Conservation (phyloP, 1,140 invertebrate species). For the Aphelinus certus region DNA sequence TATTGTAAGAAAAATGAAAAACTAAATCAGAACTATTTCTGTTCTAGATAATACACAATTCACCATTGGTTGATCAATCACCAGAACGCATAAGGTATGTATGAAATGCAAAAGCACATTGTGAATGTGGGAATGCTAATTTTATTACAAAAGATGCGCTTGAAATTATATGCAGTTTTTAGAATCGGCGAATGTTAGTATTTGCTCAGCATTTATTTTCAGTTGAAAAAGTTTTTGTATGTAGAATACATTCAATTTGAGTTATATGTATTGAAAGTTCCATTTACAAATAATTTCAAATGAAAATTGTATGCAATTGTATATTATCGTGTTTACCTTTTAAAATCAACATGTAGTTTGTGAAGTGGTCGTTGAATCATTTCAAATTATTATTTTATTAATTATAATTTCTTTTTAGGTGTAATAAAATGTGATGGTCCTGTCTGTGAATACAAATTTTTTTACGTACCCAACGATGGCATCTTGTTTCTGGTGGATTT, state of each 20-base stretch:
- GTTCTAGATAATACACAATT: constrained; percentile 64
- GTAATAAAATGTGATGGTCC: constrained; percentile 21
- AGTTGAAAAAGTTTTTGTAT: too few species aligned
- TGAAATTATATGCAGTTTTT: too few species aligned
- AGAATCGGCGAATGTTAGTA: too few species aligned
- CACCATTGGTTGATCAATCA: constrained; percentile 57
- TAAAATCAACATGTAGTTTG: neutral
- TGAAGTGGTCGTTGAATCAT: too few species aligned
- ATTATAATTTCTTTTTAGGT: constrained; percentile 29
- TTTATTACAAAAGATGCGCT: too few species aligned
- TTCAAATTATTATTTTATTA: too few species aligned
- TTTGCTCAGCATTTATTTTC: too few species aligned
- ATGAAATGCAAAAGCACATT: constrained; percentile 17
- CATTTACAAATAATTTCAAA: constrained; percentile 3
- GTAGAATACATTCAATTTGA: too few species aligned
- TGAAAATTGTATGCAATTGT: neutral
- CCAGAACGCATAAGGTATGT: constrained; percentile 58
- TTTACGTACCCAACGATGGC: neutral
- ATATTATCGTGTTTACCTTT: too few species aligned
- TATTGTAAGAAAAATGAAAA: too few species aligned
- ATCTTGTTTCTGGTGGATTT: constrained; percentile 2
- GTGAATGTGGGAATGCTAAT: too few species aligned
- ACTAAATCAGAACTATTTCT: constrained; percentile 34
- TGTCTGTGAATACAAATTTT: neutral
- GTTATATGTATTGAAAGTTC: neutral